Evolutionary conservation across 2,113 vertebrate species (phyloP), one percentile per base, ranked within the genome.

Genomic region (Chaetorhynchus papuensis): DNA sequence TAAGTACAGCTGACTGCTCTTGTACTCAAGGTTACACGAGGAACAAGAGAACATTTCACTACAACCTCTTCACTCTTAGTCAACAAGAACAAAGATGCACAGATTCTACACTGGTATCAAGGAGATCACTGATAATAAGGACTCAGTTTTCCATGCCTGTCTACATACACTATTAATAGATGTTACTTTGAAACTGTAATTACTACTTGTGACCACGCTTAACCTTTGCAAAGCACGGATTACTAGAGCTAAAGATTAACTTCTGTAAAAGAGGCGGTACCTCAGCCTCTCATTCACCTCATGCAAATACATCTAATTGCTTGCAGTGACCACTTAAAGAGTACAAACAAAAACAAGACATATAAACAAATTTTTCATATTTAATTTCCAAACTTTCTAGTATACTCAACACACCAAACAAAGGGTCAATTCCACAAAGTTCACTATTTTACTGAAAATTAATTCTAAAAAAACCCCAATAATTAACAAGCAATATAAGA

Each of bases 131-230:
- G 60, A 82, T 93, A 91, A 91, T 54, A 78, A 83, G 82, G 83
- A 84, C 77, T 89, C 83, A 42, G 80, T 80, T 87, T 92, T 93
- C 87, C 76, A 56, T 24, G 65, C 84, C 45, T 81, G 85, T 59
- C 89, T 89, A 70, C 60, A 77, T 28, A 63, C 33, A 47, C 94
- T 90, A 90, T 87, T 94, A 92, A 92, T 94, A 95, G 86, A 75
- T n/a, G 50, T 60, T 82, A 89, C 91, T 94, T 74, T 84, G 90
- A 93, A 96, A 79, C 63, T 92, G 69, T 84, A 95, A 94, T 91
- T 97, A 87, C 70, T 93, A 89, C 83, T 89, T 64, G 76, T 83
- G 86, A 79, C 94, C 83, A 79, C 0, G 1, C 13, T 89, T 70
- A 96, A 92, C 59, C 65, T 87, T 74, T 72, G 65, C 66, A 75